Percentiles rank a stretch among this genome's conserved stretches.
These are phyloP conservation scores for Anguilla megastoma DNA, from an alignment of 2,797 vertebrate genomes.

Conservation along the genomic window DNA sequence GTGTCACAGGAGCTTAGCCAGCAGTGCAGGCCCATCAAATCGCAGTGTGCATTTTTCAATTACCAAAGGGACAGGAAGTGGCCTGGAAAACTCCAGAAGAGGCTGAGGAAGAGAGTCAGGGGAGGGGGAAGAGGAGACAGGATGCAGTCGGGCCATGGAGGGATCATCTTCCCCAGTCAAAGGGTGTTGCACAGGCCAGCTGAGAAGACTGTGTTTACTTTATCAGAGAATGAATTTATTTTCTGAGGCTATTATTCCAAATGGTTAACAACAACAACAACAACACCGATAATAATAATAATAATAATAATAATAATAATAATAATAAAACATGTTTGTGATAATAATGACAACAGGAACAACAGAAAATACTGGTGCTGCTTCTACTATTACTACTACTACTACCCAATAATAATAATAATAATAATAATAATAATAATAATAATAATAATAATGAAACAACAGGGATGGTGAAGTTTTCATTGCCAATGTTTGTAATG, in stretches of 20 bases:
- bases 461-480: constrained; percentile 58
- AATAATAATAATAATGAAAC: constrained; percentile 21
- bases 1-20: constrained; percentile 37
- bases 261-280: background rate
- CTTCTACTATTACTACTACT: background rate
- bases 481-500: constrained; percentile 67
- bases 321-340: background rate
- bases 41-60: constrained; percentile 72
- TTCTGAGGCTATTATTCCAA: background rate
- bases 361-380: no score
- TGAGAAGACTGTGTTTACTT: constrained; percentile 64
- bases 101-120: constrained; percentile 18
- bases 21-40: constrained; percentile 67
- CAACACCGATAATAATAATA: background rate
- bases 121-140: constrained; percentile 8
- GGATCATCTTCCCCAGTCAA: constrained; percentile 59
- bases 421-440: constrained; percentile 37
- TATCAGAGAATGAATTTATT: constrained; percentile 41
- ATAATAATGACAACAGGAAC: background rate
- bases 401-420: background rate
- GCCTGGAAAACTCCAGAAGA: constrained; percentile 64
- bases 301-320: background rate
- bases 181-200: constrained; percentile 53
- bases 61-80: constrained; percentile 62
- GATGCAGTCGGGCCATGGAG: constrained; percentile 61